A percentile compares a stretch with the other conserved stretches of the same genome.
phyloP scores from a whole-genome alignment of 1,140 invertebrate species.

The Varroa destructor region DNA sequence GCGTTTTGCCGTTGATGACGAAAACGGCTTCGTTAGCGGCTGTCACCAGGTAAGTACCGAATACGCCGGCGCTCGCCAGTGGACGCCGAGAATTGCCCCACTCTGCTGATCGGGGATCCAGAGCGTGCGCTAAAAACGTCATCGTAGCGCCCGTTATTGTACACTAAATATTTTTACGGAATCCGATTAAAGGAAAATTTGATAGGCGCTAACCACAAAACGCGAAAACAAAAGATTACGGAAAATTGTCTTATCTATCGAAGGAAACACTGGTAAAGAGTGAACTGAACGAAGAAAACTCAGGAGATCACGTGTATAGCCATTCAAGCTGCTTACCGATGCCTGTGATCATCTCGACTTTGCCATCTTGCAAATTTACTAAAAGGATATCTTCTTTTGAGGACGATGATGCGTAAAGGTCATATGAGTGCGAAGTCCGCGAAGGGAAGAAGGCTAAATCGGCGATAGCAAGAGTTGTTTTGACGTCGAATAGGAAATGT shows the following conservation, averaged over 20 bases:
- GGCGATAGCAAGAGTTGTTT: constrained; percentile 59
- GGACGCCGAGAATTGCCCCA: constrained; percentile 56
- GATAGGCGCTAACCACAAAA: neutral
- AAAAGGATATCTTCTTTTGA: constrained; percentile 62
- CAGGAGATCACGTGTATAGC: no score
- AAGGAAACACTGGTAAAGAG: no score
- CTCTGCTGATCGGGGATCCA: constrained; percentile 46
- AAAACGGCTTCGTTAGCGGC: constrained; percentile 57
- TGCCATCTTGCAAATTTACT: constrained; percentile 57
- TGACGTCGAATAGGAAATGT: constrained; percentile 60
- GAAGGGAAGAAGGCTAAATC: constrained; percentile 64
- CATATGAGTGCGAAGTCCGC: constrained; percentile 57
- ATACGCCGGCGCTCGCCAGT: constrained; percentile 55
- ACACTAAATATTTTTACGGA: neutral
- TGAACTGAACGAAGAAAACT: no score
- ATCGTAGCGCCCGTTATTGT: neutral
- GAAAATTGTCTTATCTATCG: no score
- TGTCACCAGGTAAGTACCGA: constrained; percentile 61
- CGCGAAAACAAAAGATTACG: neutral
- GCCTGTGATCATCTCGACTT: constrained; percentile 64
- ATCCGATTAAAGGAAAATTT: neutral
- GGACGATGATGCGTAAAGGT: constrained; percentile 57
- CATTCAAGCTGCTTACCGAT: constrained; percentile 45
- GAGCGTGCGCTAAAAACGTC: constrained; percentile 38
- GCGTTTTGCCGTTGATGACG: constrained; percentile 56